phyloP scores from a whole-genome alignment of 2,797 vertebrate genomes.

The Spinus pinus region DNA sequence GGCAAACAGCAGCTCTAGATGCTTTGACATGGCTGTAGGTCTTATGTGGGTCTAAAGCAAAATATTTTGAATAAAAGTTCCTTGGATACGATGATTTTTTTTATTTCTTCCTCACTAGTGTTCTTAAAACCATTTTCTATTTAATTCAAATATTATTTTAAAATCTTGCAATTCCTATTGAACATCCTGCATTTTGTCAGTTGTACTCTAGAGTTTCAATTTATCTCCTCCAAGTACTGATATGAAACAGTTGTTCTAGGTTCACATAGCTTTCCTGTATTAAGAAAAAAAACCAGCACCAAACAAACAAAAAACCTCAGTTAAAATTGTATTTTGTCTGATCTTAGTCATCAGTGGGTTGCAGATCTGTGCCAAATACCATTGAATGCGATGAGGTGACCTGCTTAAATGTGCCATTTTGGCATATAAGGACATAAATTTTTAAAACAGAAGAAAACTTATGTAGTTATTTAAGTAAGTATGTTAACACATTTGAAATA shows the following conservation, averaged over 20 bases:
- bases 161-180: neutral
- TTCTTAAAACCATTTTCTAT: neutral
- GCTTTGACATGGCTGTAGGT: neutral
- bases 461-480: neutral
- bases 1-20: neutral
- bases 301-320: neutral
- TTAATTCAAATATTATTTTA: neutral
- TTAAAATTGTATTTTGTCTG: neutral
- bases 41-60: neutral
- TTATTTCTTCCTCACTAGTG: neutral
- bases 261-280: neutral
- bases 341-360: neutral
- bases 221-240: neutral
- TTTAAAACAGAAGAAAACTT: neutral
- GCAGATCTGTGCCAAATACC: neutral
- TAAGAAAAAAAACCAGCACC: neutral
- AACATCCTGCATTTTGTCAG: neutral
- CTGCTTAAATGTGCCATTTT: neutral
- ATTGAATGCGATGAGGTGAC: neutral
- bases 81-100: neutral
- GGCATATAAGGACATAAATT: neutral
- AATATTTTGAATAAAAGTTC: neutral
- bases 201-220: neutral
- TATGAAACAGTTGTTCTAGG: neutral
- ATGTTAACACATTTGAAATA: neutral